Evolutionary conservation across 2,797 vertebrate genomes (phyloP).

Genomic region (Stomatorhinus walkeri): DNA sequence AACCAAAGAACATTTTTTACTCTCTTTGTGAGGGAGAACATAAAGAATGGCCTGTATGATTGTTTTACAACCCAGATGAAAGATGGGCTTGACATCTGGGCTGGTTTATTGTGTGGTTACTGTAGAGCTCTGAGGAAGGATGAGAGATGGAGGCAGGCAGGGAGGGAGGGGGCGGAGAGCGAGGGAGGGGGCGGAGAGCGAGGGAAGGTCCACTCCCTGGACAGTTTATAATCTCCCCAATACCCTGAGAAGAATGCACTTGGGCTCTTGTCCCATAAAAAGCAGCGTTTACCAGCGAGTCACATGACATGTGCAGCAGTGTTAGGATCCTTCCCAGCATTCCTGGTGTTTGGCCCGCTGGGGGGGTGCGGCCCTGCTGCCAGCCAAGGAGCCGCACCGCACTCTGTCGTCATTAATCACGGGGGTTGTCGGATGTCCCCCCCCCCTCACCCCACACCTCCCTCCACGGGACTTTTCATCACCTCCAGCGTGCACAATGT

Average conservation of each 20-base stretch:
- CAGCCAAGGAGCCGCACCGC: constrained; percentile 43
- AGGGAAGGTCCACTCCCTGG: background rate
- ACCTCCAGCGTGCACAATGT: constrained; percentile 28
- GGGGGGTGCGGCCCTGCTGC: background rate
- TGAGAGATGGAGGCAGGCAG: constrained; percentile 47
- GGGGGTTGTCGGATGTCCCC: constrained; percentile 41
- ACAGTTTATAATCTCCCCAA: background rate
- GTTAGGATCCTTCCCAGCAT: background rate
- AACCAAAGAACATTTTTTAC: constrained; percentile 32
- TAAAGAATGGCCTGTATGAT: constrained; percentile 49
- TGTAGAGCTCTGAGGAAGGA: constrained; percentile 47
- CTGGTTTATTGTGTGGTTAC: constrained; percentile 57
- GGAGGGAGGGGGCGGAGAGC: constrained; percentile 42
- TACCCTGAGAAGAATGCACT: background rate
- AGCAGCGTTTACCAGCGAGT: background rate
- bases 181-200: constrained; percentile 38
- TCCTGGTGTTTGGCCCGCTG: background rate
- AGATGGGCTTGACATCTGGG: constrained; percentile 53
- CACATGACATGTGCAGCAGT: background rate
- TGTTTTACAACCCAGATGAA: constrained; percentile 54
- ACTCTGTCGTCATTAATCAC: constrained; percentile 61
- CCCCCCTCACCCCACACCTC: background rate
- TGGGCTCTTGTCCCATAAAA: background rate
- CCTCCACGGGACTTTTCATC: constrained; percentile 37
- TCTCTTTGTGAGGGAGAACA: constrained; percentile 47